phyloP scores from a whole-genome alignment of 2,888 invertebrate species.

The Sphaerophoria taeniata region DNA sequence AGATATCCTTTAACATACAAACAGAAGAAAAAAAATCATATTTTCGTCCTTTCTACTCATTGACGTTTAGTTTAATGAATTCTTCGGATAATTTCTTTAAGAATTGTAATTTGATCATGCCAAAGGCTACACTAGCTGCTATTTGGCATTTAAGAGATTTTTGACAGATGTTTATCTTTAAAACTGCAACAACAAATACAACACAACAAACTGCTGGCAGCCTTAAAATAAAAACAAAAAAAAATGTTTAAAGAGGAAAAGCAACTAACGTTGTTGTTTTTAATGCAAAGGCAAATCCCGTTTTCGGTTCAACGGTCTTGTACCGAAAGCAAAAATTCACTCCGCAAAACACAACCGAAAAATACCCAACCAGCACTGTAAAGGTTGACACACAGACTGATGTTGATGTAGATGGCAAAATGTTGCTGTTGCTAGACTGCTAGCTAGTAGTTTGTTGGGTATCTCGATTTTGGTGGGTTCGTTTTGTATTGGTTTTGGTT shows the following conservation, averaged over 20 bases:
- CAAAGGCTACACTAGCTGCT: not conserved
- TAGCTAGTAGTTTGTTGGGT: too few species aligned
- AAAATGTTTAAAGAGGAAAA: slow-evolving; percentile 11
- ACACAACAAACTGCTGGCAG: not conserved
- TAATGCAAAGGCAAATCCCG: slow-evolving; percentile 31
- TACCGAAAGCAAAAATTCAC: slow-evolving; percentile 38
- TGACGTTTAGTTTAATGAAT: slow-evolving; percentile 12
- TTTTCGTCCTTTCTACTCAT: slow-evolving; percentile 1
- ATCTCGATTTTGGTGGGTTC: slow-evolving; percentile 15
- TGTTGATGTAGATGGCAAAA: slow-evolving; percentile 21
- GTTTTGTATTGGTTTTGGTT: not conserved
- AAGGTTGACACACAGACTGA: slow-evolving; percentile 47
- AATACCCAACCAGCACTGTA: slow-evolving; percentile 26
- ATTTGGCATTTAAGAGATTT: slow-evolving; percentile 43
- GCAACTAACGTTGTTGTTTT: not conserved
- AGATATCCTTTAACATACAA: not conserved
- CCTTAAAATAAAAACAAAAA: not conserved
- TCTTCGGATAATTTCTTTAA: not conserved
- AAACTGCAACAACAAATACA: not conserved
- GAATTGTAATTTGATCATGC: slow-evolving; percentile 14
- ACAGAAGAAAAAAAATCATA: not conserved
- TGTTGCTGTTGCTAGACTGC: slow-evolving; percentile 5
- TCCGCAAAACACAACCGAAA: slow-evolving; percentile 32
- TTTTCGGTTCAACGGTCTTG: slow-evolving; percentile 45
- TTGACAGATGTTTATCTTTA: slow-evolving; percentile 40